Conservation (phyloP, 1,140 invertebrate genomes). For the Anastrepha ludens region DNA sequence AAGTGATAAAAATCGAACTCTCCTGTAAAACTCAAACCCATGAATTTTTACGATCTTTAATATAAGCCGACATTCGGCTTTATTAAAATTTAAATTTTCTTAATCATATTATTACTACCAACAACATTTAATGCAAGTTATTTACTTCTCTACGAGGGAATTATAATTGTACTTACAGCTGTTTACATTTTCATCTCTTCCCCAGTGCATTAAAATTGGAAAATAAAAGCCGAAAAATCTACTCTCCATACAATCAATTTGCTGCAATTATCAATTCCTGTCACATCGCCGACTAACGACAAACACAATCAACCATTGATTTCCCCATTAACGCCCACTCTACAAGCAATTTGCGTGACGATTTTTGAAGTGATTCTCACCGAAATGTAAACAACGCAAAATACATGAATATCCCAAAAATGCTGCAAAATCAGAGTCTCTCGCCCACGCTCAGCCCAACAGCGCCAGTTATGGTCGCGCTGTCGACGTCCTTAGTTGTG, state of each 20-base stretch:
- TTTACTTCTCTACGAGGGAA: not conserved
- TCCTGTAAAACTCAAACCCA: no score
- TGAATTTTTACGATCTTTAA: no score
- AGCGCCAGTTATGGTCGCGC: slow-evolving; percentile 14
- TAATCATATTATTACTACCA: not conserved
- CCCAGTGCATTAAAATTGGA: not conserved
- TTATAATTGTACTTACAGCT: not conserved
- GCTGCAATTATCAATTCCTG: not conserved
- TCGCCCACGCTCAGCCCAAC: not conserved
- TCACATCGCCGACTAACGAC: not conserved
- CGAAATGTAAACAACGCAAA: slow-evolving; percentile 20
- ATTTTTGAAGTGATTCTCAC: not conserved
- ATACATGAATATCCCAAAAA: not conserved
- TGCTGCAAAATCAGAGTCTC: not conserved
- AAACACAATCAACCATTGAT: not conserved
- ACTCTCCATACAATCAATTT: not conserved
- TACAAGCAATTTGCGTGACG: not conserved
- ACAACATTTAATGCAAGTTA: not conserved
- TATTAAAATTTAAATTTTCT: no score
- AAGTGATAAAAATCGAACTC: no score
- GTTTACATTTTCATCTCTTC: not conserved
- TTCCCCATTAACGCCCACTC: not conserved
- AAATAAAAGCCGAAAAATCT: not conserved
- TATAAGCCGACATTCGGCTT: no score
- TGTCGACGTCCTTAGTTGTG: slow-evolving; percentile 2